Conservation (phyloP, 1,140 invertebrate genomes). For the Daktulosphaira vitifoliae region DNA sequence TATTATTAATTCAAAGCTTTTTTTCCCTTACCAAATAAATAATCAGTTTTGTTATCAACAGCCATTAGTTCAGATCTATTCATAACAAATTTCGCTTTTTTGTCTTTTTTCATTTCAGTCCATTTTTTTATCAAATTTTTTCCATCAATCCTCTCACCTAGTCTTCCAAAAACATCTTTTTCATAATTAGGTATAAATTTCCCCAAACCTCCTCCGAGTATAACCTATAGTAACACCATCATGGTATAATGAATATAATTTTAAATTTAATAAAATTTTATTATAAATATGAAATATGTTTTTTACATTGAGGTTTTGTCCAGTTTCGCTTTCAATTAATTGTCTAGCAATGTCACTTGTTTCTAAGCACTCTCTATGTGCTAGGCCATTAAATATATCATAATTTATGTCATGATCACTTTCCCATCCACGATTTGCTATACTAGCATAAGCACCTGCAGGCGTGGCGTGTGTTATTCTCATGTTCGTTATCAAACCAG, state of each 20-base stretch:
- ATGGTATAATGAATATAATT: too few species aligned
- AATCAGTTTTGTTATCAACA: slow-evolving; percentile 48
- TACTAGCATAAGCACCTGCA: slow-evolving; percentile 71
- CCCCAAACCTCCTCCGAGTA: slow-evolving; percentile 51
- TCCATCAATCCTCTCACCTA: slow-evolving; percentile 47
- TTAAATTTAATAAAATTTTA: not conserved
- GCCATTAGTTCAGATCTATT: slow-evolving; percentile 47
- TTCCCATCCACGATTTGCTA: slow-evolving; percentile 68
- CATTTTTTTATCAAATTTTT: slow-evolving; percentile 52
- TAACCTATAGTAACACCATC: slow-evolving; percentile 34
- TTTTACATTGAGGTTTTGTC: slow-evolving; percentile 52
- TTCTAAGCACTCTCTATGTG: slow-evolving; percentile 40
- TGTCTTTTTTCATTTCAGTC: slow-evolving; percentile 45
- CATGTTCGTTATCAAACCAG: slow-evolving; percentile 56
- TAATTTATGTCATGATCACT: slow-evolving; percentile 51
- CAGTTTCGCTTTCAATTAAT: slow-evolving; percentile 52
- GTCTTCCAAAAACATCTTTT: not conserved
- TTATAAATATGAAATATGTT: not conserved
- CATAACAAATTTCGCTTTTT: slow-evolving; percentile 46
- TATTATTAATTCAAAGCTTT: too few species aligned
- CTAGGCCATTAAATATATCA: slow-evolving; percentile 45
- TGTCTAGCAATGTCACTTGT: slow-evolving; percentile 51
- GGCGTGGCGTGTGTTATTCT: slow-evolving; percentile 87
- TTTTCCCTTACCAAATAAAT: slow-evolving; percentile 44
- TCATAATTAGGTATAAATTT: slow-evolving; percentile 47